Conservation (phyloP, 2,888 invertebrate species). For the Apotomis turbidana region DNA sequence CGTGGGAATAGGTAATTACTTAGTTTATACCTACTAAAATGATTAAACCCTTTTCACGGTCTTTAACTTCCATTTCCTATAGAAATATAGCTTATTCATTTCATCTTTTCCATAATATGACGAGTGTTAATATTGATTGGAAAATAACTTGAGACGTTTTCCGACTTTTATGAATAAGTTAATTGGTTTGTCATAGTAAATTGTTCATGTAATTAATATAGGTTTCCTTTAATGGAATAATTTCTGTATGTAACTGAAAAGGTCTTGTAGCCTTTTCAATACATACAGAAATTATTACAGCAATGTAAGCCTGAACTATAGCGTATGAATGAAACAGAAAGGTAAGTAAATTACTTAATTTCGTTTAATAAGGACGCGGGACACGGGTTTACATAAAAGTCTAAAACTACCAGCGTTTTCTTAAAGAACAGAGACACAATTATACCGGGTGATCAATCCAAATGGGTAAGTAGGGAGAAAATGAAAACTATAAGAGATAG, state of each 20-base stretch:
- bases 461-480: too few species aligned
- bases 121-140: conserved; percentile 11
- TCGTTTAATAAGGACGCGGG: too few species aligned
- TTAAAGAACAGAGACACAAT: too few species aligned
- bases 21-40: not conserved
- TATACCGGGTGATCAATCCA: too few species aligned
- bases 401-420: too few species aligned
- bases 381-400: too few species aligned
- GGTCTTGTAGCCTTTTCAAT: too few species aligned
- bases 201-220: not conserved
- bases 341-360: too few species aligned
- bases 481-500: too few species aligned
- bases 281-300: too few species aligned
- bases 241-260: not conserved
- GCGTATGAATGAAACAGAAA: too few species aligned
- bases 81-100: conserved; percentile 14
- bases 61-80: conserved; percentile 10
- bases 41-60: not conserved
- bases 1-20: conserved; percentile 15
- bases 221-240: conserved; percentile 14
- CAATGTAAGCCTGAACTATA: too few species aligned
- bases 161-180: not conserved
- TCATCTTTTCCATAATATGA: conserved; percentile 24
- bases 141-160: conserved; percentile 7
- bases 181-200: conserved; percentile 19